Conservation (phyloP, 2,888 invertebrate genomes). For the Coleophora deauratella region DNA sequence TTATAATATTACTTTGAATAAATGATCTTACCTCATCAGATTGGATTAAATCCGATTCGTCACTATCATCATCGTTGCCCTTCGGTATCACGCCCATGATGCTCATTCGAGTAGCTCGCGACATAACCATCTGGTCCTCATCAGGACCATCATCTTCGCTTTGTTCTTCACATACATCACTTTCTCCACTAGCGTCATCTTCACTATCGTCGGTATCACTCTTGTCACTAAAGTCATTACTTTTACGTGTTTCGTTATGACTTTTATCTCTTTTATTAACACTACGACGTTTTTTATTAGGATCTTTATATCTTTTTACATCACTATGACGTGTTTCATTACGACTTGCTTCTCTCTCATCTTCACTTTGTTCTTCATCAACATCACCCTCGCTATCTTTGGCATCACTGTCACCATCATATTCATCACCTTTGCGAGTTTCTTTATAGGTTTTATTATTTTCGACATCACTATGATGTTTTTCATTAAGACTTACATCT, state of each 20-base stretch:
- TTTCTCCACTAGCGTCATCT: neutral
- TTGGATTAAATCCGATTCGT: slow-evolving; percentile 61
- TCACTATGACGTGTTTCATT: too few relatives aligned
- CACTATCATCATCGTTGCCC: slow-evolving; percentile 45
- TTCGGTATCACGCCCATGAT: slow-evolving; percentile 62
- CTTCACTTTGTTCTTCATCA: neutral
- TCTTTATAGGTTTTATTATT: slow-evolving; percentile 8
- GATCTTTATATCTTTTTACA: too few relatives aligned
- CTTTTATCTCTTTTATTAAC: slow-evolving; percentile 6
- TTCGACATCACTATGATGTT: slow-evolving; percentile 15
- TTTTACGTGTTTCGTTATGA: slow-evolving; percentile 6
- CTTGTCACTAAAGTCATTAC: slow-evolving; percentile 6
- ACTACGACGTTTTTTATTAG: neutral
- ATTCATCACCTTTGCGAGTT: slow-evolving; percentile 3
- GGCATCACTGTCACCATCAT: slow-evolving; percentile 12
- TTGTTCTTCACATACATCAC: too few relatives aligned
- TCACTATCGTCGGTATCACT: neutral
- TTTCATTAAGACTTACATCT: slow-evolving; percentile 7
- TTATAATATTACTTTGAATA: slow-evolving; percentile 9
- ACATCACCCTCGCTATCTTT: neutral
- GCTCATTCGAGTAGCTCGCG: slow-evolving; percentile 64
- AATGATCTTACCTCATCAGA: slow-evolving; percentile 54
- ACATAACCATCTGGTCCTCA: slow-evolving; percentile 61
- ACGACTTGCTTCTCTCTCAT: neutral
- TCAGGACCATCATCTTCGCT: slow-evolving; percentile 34